These are phyloP conservation scores for Papilio protenor DNA, from an alignment of 2,888 invertebrate species.

Conservation along the genomic window DNA sequence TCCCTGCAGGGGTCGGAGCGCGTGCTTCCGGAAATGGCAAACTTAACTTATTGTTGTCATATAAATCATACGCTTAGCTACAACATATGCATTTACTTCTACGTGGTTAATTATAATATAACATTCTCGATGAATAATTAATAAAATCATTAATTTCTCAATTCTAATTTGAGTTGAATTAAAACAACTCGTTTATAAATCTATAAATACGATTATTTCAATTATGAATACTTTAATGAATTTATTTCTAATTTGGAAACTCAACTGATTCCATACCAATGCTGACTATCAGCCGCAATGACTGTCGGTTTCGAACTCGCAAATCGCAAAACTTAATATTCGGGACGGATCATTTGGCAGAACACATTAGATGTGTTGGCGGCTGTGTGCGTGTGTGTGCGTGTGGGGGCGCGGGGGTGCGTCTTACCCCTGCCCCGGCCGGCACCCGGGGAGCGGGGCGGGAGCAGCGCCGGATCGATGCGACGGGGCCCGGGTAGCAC, in stretches of 20 bases:
- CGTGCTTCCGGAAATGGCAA: constrained; percentile 66
- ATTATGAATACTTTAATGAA: background rate
- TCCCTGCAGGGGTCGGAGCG: constrained; percentile 61
- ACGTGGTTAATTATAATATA: background rate
- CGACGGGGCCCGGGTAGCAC: constrained; percentile 77
- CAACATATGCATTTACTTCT: background rate
- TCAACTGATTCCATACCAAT: constrained; percentile 3
- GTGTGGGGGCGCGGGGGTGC: constrained; percentile 57
- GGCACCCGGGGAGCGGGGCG: constrained; percentile 47
- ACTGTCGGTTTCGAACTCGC: constrained; percentile 57
- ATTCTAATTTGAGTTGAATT: background rate
- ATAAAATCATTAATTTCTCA: too few relatives aligned
- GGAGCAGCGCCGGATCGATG: constrained; percentile 72
- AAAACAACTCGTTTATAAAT: background rate
- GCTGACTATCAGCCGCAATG: constrained; percentile 50
- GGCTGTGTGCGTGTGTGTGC: constrained; percentile 62
- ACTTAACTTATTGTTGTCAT: constrained; percentile 59
- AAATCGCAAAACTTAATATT: constrained; percentile 62
- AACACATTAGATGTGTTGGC: constrained; percentile 72
- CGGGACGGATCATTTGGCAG: constrained; percentile 79
- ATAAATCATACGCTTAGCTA: constrained; percentile 53
- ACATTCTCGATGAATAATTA: background rate
- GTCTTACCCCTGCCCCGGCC: constrained; percentile 18
- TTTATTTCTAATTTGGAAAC: too few relatives aligned
- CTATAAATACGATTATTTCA: background rate